Conservation (phyloP, 2,113 vertebrate genomes). For the Thomomys bottae region DNA sequence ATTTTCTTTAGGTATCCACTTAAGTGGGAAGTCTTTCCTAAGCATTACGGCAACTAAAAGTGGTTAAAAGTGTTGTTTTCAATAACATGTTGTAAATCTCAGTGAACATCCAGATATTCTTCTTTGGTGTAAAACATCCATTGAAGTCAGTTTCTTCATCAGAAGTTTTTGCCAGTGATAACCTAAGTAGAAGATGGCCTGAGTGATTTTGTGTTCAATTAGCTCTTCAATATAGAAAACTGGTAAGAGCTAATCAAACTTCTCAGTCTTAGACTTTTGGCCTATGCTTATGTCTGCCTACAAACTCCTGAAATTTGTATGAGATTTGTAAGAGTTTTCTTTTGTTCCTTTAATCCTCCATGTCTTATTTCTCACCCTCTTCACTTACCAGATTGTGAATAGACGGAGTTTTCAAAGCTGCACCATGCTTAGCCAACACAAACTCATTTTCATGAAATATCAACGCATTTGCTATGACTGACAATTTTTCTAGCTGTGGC, state of each 20-base stretch:
- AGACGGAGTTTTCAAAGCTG: slow-evolving; percentile 48
- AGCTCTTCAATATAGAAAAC: slow-evolving; percentile 1
- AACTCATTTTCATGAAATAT: slow-evolving; percentile 51
- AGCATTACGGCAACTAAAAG: background rate
- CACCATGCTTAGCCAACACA: slow-evolving; percentile 41
- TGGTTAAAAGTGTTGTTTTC: background rate
- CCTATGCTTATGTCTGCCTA: background rate
- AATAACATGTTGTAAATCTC: background rate
- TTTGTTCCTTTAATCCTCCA: background rate
- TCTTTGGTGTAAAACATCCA: background rate
- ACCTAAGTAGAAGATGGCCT: background rate
- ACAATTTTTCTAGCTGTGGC: slow-evolving; percentile 22
- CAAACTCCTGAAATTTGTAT: background rate
- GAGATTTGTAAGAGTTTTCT: background rate
- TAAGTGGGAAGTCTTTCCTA: background rate
- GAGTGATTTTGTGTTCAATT: slow-evolving; percentile 45
- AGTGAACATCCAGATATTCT: slow-evolving; percentile 1
- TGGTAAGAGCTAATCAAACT: background rate
- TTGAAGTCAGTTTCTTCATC: background rate
- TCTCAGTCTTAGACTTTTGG: background rate
- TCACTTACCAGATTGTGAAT: slow-evolving; percentile 31
- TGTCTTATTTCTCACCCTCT: background rate
- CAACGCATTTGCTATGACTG: slow-evolving; percentile 17
- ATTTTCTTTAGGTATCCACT: background rate
- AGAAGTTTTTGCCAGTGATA: background rate